Base-by-base conservation (phyloP, 2,113 vertebrate species). In the Anoura caudifer region DNA sequence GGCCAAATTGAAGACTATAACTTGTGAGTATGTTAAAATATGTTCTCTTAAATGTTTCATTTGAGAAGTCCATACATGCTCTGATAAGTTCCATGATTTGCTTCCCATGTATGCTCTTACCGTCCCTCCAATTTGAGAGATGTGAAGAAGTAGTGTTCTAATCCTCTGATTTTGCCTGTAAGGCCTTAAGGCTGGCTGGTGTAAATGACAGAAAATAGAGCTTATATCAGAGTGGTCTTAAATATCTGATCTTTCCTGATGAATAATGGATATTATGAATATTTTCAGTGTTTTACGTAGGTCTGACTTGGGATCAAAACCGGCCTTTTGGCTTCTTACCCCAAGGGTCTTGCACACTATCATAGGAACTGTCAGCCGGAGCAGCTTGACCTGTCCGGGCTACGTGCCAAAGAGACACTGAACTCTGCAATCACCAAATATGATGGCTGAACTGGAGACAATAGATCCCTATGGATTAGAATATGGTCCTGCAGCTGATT, bases 11-110 rank as follows among this genome's bases (percentile, higher is more conserved):
- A 88, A 97, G 80, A 93, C 15, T 82, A 8, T 38, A 84, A 94
- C 9, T 43, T 81, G 36, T 75, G 45, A 75, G 12, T 33, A 15
- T n/a, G 24, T 56, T 90, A 95, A 83, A 94, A 92, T 83, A 56
- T 9, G 92, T 63, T 85, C 5, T 41, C 63, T 95, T 85, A 56
- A 89, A 80, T 61, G 24, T 5, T 92, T 22, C 41, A 90, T 85
- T 80, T 92, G 43, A 76, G 96, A 94, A 90, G 70, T 94, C 91
- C 83, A 93, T 73, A 69, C 43, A 47, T 73, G 69, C 41, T 76
- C 73, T 88, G 86, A 77, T 94, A 95, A 79, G 80, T 85, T 38
- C 22, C 36, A 89, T 72, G 73, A 91, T 86, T 73, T 87, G 13
- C 24, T 52, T 87, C 84, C 1, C 89, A 95, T 8, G 36, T 17